These are phyloP conservation scores for Acrossocheilus wenchowensis DNA, from an alignment of 2,797 vertebrate genomes.

Conservation along the genomic window DNA sequence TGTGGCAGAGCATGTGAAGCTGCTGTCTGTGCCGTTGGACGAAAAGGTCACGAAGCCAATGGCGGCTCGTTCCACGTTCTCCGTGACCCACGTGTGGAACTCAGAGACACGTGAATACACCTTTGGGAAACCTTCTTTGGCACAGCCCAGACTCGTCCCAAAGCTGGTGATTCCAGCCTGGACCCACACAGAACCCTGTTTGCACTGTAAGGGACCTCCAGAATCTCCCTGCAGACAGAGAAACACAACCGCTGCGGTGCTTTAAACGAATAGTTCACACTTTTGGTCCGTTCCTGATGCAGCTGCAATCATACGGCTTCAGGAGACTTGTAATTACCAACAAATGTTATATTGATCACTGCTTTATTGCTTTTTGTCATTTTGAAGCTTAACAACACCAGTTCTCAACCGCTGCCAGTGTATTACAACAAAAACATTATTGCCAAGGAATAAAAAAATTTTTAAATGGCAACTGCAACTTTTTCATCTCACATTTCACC, in stretches of 20 bases:
- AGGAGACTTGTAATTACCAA: background rate
- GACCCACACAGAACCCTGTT: conserved; percentile 69
- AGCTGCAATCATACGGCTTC: background rate
- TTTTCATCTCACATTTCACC: too few species aligned
- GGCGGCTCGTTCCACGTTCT: background rate
- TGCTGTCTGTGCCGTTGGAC: conserved; percentile 60
- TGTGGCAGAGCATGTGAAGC: conserved; percentile 54
- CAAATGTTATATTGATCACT: background rate
- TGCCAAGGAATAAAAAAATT: too few species aligned
- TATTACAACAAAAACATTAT: too few species aligned
- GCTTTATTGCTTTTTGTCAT: background rate
- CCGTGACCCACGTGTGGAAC: conserved; percentile 69
- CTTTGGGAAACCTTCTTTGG: conserved; percentile 60
- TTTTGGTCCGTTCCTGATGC: background rate
- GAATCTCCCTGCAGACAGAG: conserved; percentile 72
- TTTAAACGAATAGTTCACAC: background rate
- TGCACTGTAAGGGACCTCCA: conserved; percentile 74
- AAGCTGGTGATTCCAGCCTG: conserved; percentile 73
- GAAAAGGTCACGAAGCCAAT: conserved; percentile 62
- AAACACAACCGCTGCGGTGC: background rate
- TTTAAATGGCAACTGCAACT: too few species aligned
- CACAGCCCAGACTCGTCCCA: conserved; percentile 64
- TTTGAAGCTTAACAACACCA: background rate
- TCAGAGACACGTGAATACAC: conserved; percentile 71
- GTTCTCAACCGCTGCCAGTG: too few species aligned